Base-by-base conservation (phyloP, 2,888 invertebrate species). In the Schizaphis graminum region DNA sequence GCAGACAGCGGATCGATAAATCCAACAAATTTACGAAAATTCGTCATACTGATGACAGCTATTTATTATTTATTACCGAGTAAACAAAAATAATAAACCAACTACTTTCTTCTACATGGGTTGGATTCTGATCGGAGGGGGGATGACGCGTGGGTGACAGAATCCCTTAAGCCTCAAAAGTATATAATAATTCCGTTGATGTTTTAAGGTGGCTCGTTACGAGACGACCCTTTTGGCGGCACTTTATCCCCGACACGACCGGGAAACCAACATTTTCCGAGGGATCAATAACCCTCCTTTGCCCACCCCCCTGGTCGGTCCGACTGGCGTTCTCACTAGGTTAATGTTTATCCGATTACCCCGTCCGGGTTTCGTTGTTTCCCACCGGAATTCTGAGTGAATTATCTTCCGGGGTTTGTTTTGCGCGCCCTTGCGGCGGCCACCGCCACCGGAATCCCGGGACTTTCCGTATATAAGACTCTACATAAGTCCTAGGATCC, bases 341-440 rank as follows among this genome's bases (percentile, higher is more conserved):
- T 94, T 94, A 94, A 94, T 94, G 94, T 94, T 94, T 91, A 94
- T 94, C 94, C 94, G 94, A 94, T 94, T 94, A 94, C 91, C 94
- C 94, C 94, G 94, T 94, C 94, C 94, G 94, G 91, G 91, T 91
- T 67, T 67, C 91, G 94, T 94, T 67, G 91, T 91, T 94, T 94
- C 94, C 94, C 94, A 91, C 86, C 94, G 94, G 94, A 94, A 91
- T 91, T 91, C 94, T 91, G 94, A 91, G 94, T 94, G 94, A 94
- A 94, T 94, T 94, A 94, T 94, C 91, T 94, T 94, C 94, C 91
- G 90, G 94, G 94, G 94, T 94, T 94, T 91, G 94, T 94, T 94
- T 94, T 53, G 91, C 67, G 49, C 49, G 53, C 91, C 89, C 86
- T 57, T 41, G 53, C 49, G 86, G 86, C 49, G 67, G n/a, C 57